phyloP scores from a whole-genome alignment of 2,797 vertebrate species.

The Myotis vivesi region DNA sequence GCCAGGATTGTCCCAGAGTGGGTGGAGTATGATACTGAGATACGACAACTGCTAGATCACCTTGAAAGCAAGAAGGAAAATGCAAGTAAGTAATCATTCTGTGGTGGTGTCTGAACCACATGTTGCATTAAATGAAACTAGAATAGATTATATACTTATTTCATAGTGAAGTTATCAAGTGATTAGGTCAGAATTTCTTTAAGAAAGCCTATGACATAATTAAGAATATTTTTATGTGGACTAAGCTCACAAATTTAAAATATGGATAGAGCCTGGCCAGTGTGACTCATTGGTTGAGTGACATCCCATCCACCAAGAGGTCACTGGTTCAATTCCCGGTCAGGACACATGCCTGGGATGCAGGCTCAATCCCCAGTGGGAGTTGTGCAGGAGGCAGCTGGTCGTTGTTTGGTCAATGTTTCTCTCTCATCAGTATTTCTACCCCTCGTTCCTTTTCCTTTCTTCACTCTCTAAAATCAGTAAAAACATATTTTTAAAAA shows the following conservation, averaged over 20 bases:
- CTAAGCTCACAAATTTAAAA: not conserved
- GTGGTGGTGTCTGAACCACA: conserved; percentile 68
- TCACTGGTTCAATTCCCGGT: no score
- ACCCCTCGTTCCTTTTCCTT: no score
- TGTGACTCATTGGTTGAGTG: no score
- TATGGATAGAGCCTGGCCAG: no score
- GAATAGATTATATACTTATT: not conserved
- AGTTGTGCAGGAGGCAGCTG: no score
- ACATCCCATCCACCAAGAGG: no score
- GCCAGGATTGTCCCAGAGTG: conserved; percentile 95
- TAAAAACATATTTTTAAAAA: no score
- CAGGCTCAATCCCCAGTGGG: no score
- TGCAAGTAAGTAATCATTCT: conserved; percentile 14
- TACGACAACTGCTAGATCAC: conserved; percentile 87
- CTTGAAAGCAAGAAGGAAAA: conserved; percentile 82
- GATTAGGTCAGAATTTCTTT: not conserved
- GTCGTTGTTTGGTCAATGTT: no score
- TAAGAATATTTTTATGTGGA: not conserved
- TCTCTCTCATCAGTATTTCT: no score
- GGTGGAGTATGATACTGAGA: conserved; percentile 92
- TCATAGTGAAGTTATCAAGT: not conserved
- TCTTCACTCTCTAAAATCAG: no score
- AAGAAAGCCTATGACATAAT: not conserved
- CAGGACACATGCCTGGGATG: no score
- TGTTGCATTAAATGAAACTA: not conserved